Conservation (phyloP, 2,888 invertebrate genomes). For the Neoitamus cyanurus region DNA sequence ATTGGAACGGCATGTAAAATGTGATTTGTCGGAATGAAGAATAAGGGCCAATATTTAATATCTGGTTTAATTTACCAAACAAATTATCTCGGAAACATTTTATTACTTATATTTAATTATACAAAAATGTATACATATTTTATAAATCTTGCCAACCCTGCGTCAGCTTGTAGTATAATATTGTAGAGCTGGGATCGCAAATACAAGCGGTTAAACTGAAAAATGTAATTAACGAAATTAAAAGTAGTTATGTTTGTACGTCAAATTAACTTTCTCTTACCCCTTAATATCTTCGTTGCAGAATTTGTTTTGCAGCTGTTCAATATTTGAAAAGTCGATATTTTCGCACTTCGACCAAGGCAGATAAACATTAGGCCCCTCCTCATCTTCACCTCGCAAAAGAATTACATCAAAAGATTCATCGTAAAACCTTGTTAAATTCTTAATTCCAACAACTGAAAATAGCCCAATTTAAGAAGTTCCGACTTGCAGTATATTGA, state of each 20-base stretch:
- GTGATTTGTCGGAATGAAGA: no score
- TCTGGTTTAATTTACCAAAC: no score
- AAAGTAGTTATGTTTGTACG: not conserved
- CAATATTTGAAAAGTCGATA: constrained; percentile 56
- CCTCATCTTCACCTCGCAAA: constrained; percentile 53
- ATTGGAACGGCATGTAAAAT: no score
- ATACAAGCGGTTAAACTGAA: constrained; percentile 61
- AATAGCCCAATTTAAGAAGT: not conserved
- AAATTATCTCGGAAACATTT: no score
- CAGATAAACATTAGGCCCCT: constrained; percentile 52
- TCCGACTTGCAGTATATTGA: not conserved
- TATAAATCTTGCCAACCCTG: constrained; percentile 58
- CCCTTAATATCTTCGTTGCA: not conserved
- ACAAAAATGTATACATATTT: not conserved
- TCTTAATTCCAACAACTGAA: constrained; percentile 9
- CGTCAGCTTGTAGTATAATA: constrained; percentile 67
- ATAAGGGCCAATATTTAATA: no score
- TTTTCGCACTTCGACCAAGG: constrained; percentile 56
- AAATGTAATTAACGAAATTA: constrained; percentile 31
- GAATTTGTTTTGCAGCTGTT: constrained; percentile 55
- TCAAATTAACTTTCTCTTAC: not conserved
- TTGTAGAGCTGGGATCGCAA: constrained; percentile 66
- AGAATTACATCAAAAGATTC: constrained; percentile 54
- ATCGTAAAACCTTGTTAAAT: constrained; percentile 56
- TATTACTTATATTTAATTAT: no score